These are phyloP conservation scores for Sesamia nonagrioides DNA, from an alignment of 1,140 invertebrate species.

Conservation along the genomic window DNA sequence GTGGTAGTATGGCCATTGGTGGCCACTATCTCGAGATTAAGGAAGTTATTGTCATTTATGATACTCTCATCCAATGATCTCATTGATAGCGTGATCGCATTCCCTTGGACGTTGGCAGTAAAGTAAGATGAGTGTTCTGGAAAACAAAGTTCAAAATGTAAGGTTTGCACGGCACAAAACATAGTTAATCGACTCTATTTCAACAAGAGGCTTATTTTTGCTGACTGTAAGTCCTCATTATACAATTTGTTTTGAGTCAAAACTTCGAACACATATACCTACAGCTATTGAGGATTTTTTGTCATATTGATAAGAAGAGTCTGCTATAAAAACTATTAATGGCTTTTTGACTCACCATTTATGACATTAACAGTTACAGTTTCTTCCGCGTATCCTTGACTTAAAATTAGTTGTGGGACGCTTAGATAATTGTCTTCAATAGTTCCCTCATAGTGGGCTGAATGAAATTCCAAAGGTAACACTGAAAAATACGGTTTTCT, in stretches of 20 bases:
- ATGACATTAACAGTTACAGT: conserved; percentile 50
- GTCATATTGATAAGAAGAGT: too few relatives aligned
- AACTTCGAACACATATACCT: too few relatives aligned
- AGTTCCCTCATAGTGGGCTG: conserved; percentile 56
- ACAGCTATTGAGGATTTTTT: too few relatives aligned
- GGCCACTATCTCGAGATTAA: conserved; percentile 63
- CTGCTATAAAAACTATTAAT: not conserved
- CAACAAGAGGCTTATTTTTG: too few relatives aligned
- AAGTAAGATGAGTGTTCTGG: conserved; percentile 63
- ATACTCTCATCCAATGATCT: conserved; percentile 53
- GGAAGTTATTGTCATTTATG: conserved; percentile 61
- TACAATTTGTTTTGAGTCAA: too few relatives aligned
- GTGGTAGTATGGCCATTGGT: conserved; percentile 55
- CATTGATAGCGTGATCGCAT: conserved; percentile 62
- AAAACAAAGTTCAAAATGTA: too few relatives aligned
- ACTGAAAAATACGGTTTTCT: conserved; percentile 54
- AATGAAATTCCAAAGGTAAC: conserved; percentile 58
- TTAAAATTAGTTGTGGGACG: conserved; percentile 54
- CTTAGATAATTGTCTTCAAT: conserved; percentile 63
- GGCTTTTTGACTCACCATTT: conserved; percentile 55
- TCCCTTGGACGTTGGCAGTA: conserved; percentile 51
- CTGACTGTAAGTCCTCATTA: too few relatives aligned
- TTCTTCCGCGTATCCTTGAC: conserved; percentile 59
- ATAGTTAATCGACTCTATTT: too few relatives aligned
- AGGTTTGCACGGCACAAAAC: too few relatives aligned